Evolutionary conservation across 2,888 invertebrate genomes (phyloP).

Genomic region (Smittia sp.): DNA sequence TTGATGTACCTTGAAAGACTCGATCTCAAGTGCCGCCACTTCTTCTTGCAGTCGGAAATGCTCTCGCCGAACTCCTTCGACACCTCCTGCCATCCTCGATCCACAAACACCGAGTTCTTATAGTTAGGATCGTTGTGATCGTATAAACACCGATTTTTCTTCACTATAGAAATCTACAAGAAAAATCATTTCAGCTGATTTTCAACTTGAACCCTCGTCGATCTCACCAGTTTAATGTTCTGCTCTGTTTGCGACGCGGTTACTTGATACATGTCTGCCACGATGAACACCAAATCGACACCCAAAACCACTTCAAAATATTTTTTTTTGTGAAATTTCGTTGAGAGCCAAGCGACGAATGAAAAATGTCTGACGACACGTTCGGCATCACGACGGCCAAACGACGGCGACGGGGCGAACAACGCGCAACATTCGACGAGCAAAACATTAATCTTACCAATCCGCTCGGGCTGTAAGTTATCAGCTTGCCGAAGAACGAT

Average conservation of each 20-base stretch:
- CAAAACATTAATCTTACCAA: not conserved
- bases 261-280: slow-evolving; percentile 37
- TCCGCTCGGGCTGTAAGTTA: not conserved
- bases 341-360: not conserved
- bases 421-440: not conserved
- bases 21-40: slow-evolving; percentile 32
- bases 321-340: not conserved
- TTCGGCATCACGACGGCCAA: not conserved
- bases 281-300: not conserved
- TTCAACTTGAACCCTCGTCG: not conserved
- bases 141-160: slow-evolving; percentile 12
- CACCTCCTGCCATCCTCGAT: slow-evolving; percentile 17
- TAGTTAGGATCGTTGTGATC: slow-evolving; percentile 37
- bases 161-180: slow-evolving; percentile 33
- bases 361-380: not conserved
- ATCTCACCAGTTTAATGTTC: slow-evolving; percentile 31
- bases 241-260: slow-evolving; percentile 39
- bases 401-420: not conserved
- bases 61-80: slow-evolving; percentile 28
- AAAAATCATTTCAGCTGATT: not conserved
- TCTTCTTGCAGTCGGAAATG: slow-evolving; percentile 35
- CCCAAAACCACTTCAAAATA: not conserved
- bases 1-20: slow-evolving; percentile 18
- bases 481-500: slow-evolving; percentile 21
- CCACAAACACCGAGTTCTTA: slow-evolving; percentile 33